phyloP scores from a whole-genome alignment of 2,797 vertebrate species.

The Merluccius polli region DNA sequence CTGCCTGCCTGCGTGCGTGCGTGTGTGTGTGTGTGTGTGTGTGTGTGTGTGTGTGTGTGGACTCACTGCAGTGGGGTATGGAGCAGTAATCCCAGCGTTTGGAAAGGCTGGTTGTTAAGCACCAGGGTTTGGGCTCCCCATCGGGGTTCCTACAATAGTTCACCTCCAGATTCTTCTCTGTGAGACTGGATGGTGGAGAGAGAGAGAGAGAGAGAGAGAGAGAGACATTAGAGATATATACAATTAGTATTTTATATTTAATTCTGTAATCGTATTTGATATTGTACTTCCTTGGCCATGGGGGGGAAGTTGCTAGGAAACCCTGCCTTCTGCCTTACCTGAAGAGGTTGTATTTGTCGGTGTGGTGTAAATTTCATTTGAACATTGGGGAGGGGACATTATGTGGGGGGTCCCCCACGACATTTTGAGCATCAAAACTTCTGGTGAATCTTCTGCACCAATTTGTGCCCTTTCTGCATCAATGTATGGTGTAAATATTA shows the following conservation, averaged over 20 bases:
- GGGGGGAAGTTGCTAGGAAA: not conserved
- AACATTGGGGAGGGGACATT: too few species aligned
- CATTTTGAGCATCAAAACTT: too few species aligned
- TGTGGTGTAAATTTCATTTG: too few species aligned
- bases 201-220: not conserved
- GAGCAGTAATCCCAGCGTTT: slow-evolving; percentile 90
- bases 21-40: too few species aligned
- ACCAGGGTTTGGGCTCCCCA: slow-evolving; percentile 89
- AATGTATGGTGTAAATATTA: too few species aligned
- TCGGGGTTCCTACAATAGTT: slow-evolving; percentile 98
- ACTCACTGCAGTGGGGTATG: slow-evolving; percentile 84
- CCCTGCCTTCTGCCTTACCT: slow-evolving; percentile 28
- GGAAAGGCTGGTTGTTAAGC: slow-evolving; percentile 78
- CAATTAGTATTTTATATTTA: not conserved
- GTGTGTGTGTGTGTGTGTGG: not conserved
- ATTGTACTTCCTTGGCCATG: not conserved
- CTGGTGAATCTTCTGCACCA: too few species aligned
- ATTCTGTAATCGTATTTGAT: not conserved
- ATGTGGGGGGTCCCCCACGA: too few species aligned
- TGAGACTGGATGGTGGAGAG: slow-evolving; percentile 71
- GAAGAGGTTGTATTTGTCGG: not conserved
- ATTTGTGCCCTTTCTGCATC: too few species aligned
- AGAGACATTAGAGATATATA: not conserved
- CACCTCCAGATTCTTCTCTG: slow-evolving; percentile 84
- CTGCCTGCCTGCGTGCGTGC: too few species aligned